Percentiles rank a stretch among this genome's conserved stretches.
These are phyloP conservation scores for Paracanthobrama guichenoti DNA, from an alignment of 2,113 vertebrate species.

Conservation along the genomic window DNA sequence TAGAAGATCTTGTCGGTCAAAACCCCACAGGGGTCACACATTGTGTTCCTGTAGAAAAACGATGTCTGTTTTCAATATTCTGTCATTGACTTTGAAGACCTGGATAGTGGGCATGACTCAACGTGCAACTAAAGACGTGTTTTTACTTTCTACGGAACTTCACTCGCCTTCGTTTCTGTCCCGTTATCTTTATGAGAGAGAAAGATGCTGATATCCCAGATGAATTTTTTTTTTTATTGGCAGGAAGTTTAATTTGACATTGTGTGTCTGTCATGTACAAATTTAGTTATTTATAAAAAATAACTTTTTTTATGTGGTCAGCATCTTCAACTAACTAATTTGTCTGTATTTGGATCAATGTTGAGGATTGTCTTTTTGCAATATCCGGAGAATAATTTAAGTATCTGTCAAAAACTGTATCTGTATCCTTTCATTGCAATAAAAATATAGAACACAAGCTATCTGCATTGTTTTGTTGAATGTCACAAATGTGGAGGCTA, in stretches of 20 bases:
- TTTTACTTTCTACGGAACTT: constrained; percentile 47
- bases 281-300: constrained; percentile 68
- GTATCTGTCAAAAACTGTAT: constrained; percentile 78
- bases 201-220: constrained; percentile 58
- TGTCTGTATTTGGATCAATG: constrained; percentile 69
- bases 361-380: constrained; percentile 70
- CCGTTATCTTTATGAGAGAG: constrained; percentile 45
- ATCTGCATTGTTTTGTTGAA: constrained; percentile 22
- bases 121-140: neutral
- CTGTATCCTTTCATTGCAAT: constrained; percentile 81
- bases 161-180: constrained; percentile 50
- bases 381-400: constrained; percentile 78
- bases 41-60: constrained; percentile 23
- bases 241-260: constrained; percentile 60
- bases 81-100: constrained; percentile 19
- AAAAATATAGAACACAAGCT: constrained; percentile 73
- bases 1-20: constrained; percentile 23
- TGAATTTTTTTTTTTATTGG: constrained; percentile 53
- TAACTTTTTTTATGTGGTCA: constrained; percentile 62
- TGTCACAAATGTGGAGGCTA: neutral
- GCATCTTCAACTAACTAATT: constrained; percentile 63
- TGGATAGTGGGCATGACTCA: neutral
- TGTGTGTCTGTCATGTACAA: constrained; percentile 72
- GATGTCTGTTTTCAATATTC: constrained; percentile 8
- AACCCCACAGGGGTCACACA: neutral